Percentiles rank a stretch among this genome's conserved stretches.
Evolutionary conservation across 2,113 vertebrate genomes (phyloP).

Genomic region (Syngnathoides biaculeatus): DNA sequence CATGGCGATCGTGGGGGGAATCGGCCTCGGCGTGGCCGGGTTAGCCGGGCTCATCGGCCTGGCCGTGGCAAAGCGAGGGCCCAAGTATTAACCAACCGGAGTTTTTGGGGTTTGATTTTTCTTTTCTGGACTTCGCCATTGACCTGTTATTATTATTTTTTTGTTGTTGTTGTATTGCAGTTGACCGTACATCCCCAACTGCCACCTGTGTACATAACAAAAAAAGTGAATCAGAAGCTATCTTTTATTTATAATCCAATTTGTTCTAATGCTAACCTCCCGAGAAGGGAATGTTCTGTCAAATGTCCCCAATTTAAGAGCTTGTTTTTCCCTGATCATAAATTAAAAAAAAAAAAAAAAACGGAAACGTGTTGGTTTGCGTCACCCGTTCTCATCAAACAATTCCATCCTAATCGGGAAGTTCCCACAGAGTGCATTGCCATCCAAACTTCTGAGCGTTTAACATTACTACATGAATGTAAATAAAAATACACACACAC

Average conservation of each 20-base stretch:
- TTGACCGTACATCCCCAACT: background rate
- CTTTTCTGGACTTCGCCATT: slow-evolving; percentile 36
- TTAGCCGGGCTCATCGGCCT: slow-evolving; percentile 86
- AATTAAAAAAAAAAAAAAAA: background rate
- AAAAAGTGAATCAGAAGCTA: background rate
- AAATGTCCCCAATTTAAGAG: background rate
- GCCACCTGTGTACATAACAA: slow-evolving; percentile 1
- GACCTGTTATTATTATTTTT: background rate
- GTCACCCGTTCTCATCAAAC: background rate
- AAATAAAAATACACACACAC: background rate
- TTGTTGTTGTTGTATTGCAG: background rate
- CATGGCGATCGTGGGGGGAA: slow-evolving; percentile 89
- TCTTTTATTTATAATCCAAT: background rate
- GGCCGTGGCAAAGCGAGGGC: slow-evolving; percentile 81
- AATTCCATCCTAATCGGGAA: slow-evolving; percentile 19
- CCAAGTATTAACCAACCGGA: slow-evolving; percentile 76
- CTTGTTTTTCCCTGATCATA: background rate
- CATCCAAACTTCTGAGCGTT: background rate
- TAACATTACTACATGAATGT: too few species aligned
- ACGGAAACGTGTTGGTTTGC: background rate
- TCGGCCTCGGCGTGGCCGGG: slow-evolving; percentile 82
- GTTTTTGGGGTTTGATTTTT: background rate
- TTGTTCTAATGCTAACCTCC: background rate
- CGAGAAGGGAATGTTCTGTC: background rate
- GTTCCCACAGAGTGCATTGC: background rate